Percentiles rank a stretch among this genome's conserved stretches.
Evolutionary conservation across 2,113 vertebrate genomes (phyloP).

Genomic region (Amphiprion percula): DNA sequence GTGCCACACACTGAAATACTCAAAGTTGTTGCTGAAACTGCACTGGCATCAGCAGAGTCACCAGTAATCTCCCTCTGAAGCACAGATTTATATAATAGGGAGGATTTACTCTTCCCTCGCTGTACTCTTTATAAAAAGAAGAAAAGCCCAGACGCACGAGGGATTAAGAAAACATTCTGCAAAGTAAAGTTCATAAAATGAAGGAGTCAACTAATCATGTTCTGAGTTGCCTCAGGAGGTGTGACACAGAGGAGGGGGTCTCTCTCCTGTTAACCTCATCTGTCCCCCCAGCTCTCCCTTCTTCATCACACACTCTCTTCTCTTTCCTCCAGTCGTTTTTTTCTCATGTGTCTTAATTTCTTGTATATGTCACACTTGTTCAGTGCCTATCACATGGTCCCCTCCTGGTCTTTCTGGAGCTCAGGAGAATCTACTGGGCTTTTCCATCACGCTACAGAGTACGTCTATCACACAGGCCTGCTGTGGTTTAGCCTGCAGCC

Average conservation of each 20-base stretch:
- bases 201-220: not conserved
- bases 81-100: slow-evolving; percentile 52
- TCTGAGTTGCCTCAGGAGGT: no score
- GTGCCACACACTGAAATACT: not conserved
- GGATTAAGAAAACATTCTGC: slow-evolving; percentile 24
- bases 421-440: not conserved
- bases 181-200: slow-evolving; percentile 9
- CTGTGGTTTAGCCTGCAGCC: slow-evolving; percentile 18
- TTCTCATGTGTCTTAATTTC: no score
- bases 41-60: slow-evolving; percentile 17
- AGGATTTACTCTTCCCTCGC: slow-evolving; percentile 18
- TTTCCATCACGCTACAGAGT: not conserved
- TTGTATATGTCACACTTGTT: not conserved
- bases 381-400: no score
- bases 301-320: not conserved
- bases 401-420: not conserved
- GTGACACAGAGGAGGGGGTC: no score
- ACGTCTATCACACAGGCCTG: slow-evolving; percentile 5
- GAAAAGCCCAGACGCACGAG: slow-evolving; percentile 1
- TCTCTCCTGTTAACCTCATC: not conserved
- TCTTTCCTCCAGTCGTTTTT: no score
- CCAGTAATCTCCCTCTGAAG: slow-evolving; percentile 38
- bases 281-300: not conserved
- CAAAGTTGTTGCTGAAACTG: slow-evolving; percentile 52
- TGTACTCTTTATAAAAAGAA: slow-evolving; percentile 12